A percentile compares a stretch with the other conserved stretches of the same genome.
Conservation (phyloP, 2,797 vertebrate genomes). For the Melopsittacus undulatus region DNA sequence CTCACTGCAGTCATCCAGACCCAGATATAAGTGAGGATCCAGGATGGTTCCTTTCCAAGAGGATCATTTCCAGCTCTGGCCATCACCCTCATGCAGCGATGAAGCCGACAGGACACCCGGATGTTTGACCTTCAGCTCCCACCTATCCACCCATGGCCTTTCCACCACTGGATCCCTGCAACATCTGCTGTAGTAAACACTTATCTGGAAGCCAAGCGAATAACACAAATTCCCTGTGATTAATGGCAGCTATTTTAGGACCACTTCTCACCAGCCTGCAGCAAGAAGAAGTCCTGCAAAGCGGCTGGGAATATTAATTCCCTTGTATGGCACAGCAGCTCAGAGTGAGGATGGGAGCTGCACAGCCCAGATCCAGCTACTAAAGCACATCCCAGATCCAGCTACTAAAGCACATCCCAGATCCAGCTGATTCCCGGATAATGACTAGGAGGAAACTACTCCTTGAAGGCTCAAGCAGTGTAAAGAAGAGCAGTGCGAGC, state of each 20-base stretch:
- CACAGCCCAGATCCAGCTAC: neutral
- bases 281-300: neutral
- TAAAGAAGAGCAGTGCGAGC: neutral
- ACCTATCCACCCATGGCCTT: neutral
- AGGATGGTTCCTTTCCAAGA: neutral
- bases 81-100: neutral
- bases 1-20: neutral
- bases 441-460: neutral
- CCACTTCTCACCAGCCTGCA: neutral
- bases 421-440: neutral
- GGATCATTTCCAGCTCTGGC: neutral
- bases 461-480: neutral
- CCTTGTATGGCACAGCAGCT: neutral
- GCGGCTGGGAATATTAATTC: conserved; percentile 26
- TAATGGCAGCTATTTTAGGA: conserved; percentile 15
- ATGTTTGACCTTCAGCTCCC: neutral
- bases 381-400: neutral
- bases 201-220: neutral
- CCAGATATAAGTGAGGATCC: neutral
- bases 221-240: conserved; percentile 6
- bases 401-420: neutral
- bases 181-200: neutral
- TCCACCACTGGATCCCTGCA: neutral
- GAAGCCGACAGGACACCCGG: neutral
- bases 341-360: neutral